A percentile compares a stretch with the other conserved stretches of the same genome.
phyloP scores from a whole-genome alignment of 2,113 vertebrate genomes.

The Antechinus stuartii region DNA sequence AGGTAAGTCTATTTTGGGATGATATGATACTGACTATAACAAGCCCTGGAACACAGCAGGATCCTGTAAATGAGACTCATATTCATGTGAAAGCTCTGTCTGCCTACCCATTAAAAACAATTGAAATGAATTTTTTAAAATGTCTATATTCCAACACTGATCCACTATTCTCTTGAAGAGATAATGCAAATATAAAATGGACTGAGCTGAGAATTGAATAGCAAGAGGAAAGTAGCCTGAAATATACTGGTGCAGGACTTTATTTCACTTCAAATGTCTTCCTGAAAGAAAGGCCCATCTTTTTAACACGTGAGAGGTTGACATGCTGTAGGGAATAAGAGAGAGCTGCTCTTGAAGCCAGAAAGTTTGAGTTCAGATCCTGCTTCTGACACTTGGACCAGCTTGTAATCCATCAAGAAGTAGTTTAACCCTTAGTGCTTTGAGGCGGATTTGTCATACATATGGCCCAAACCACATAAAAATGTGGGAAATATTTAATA shows the following conservation, averaged over 20 bases:
- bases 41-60: not conserved
- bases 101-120: not conserved
- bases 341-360: not conserved
- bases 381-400: not conserved
- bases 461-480: too few relatives aligned
- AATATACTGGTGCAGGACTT: not conserved
- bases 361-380: not conserved
- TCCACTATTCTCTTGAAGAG: not conserved
- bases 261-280: not conserved
- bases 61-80: not conserved
- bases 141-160: not conserved
- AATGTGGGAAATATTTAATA: too few relatives aligned
- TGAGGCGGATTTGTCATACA: too few relatives aligned
- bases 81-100: not conserved
- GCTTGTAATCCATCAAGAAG: too few relatives aligned
- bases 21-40: not conserved
- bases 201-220: not conserved
- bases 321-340: not conserved
- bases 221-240: not conserved
- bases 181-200: not conserved
- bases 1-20: not conserved
- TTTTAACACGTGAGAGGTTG: not conserved
- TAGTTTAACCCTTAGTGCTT: too few relatives aligned
- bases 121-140: not conserved
- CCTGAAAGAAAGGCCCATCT: not conserved